Percentiles rank a stretch among this genome's conserved stretches.
These are phyloP conservation scores for Otis tarda DNA, from an alignment of 2,113 vertebrate genomes.

Conservation along the genomic window DNA sequence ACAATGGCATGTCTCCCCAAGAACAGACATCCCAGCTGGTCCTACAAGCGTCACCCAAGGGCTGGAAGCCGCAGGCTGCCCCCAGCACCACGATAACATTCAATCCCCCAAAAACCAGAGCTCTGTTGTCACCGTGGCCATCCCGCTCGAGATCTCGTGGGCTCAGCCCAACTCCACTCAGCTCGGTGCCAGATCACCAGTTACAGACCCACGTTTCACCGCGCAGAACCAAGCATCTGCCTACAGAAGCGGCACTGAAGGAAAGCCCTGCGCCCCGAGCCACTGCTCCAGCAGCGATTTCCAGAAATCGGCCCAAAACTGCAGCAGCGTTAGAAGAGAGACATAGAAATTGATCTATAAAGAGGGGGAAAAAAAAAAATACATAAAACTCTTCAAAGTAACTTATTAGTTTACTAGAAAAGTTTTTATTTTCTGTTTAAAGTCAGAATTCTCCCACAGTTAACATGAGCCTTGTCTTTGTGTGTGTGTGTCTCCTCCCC, in stretches of 20 bases:
- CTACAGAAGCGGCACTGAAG: not conserved
- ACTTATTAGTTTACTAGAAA: not conserved
- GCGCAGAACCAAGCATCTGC: not conserved
- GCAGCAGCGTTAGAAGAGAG: not conserved
- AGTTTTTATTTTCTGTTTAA: not conserved
- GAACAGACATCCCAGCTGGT: not conserved
- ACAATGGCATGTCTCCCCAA: fast-evolving
- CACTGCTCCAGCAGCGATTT: not conserved
- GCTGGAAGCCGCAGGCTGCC: not conserved
- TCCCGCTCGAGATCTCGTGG: fast-evolving
- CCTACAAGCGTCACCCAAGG: not conserved
- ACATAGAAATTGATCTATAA: not conserved
- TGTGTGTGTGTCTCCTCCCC: not conserved
- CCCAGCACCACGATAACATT: fast-evolving
- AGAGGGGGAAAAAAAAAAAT: fast-evolving
- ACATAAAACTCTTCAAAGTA: not conserved
- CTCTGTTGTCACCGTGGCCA: fast-evolving
- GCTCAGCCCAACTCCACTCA: not conserved
- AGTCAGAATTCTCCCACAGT: not conserved
- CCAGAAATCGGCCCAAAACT: not conserved
- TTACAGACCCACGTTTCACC: not conserved
- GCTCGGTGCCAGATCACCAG: not conserved
- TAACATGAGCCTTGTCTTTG: not conserved
- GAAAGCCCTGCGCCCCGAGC: not conserved
- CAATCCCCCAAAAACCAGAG: not conserved